These are phyloP conservation scores for Pseudolaguvia tuberculata DNA, from an alignment of 2,113 vertebrate genomes.

Conservation along the genomic window DNA sequence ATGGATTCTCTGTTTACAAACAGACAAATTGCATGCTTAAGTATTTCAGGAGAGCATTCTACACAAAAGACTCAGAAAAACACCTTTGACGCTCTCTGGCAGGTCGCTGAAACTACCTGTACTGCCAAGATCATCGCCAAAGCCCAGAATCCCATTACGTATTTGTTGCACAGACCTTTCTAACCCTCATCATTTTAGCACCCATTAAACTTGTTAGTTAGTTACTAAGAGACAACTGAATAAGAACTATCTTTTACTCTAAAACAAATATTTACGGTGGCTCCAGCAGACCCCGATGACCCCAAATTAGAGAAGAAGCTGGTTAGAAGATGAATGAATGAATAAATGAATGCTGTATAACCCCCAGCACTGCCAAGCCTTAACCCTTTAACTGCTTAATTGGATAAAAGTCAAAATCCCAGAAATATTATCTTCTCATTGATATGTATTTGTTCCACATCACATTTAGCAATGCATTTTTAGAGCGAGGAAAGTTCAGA, in stretches of 20 bases:
- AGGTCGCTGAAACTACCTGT: no score
- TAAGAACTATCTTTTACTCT: no score
- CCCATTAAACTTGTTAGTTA: neutral
- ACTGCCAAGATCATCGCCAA: neutral
- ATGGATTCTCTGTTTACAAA: neutral
- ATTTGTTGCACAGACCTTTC: neutral
- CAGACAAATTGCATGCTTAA: neutral
- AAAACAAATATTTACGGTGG: no score
- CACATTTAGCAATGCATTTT: neutral
- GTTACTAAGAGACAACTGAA: neutral
- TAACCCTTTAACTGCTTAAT: no score
- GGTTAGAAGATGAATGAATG: no score
- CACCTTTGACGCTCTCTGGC: neutral
- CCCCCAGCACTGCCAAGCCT: no score
- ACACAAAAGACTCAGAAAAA: neutral
- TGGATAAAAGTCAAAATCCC: no score
- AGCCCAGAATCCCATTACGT: neutral
- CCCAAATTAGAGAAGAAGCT: no score
- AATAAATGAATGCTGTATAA: no score
- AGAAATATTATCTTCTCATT: neutral
- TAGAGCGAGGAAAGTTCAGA: slow-evolving; percentile 7
- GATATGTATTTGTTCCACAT: neutral
- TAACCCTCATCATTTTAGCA: neutral
- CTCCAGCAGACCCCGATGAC: no score
- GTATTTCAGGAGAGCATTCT: neutral